phyloP scores from a whole-genome alignment of 2,888 invertebrate species.

The Malthinus flaveolus region DNA sequence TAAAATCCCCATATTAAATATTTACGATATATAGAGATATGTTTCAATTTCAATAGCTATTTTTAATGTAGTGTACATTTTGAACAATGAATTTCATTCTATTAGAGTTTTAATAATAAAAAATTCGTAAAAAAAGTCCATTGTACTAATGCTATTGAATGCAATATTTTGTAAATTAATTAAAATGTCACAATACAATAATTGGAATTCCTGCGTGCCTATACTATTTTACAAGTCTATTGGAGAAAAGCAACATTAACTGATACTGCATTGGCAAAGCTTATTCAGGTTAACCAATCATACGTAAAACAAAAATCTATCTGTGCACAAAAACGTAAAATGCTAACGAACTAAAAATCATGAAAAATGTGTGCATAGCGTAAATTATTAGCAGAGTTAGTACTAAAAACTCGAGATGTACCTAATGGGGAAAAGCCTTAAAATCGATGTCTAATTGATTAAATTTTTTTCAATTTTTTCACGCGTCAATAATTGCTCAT shows the following conservation, averaged over 20 bases:
- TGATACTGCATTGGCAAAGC: constrained; percentile 9
- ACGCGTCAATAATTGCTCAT: too few species aligned
- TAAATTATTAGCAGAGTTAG: constrained; percentile 9
- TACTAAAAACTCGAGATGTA: too few species aligned
- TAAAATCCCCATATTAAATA: too few species aligned
- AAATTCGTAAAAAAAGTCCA: not conserved
- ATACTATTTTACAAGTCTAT: constrained; percentile 32
- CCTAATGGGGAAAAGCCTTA: too few species aligned
- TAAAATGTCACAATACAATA: constrained; percentile 42
- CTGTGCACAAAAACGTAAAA: constrained; percentile 26
- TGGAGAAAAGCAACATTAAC: constrained; percentile 23
- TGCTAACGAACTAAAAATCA: constrained; percentile 26
- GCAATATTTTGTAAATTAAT: constrained; percentile 39
- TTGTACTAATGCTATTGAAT: constrained; percentile 19
- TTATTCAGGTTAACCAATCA: constrained; percentile 35
- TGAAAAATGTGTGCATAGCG: constrained; percentile 20
- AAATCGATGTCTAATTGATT: too few species aligned
- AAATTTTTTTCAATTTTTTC: too few species aligned
- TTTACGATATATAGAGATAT: too few species aligned
- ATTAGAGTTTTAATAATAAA: constrained; percentile 1
- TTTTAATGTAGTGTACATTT: not conserved
- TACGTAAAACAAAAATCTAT: constrained; percentile 40
- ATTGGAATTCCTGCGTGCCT: constrained; percentile 40
- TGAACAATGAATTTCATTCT: not conserved
- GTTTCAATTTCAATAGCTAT: too few species aligned